These are phyloP conservation scores for Tragulus kanchil DNA, from an alignment of 2,113 vertebrate genomes.

Conservation along the genomic window DNA sequence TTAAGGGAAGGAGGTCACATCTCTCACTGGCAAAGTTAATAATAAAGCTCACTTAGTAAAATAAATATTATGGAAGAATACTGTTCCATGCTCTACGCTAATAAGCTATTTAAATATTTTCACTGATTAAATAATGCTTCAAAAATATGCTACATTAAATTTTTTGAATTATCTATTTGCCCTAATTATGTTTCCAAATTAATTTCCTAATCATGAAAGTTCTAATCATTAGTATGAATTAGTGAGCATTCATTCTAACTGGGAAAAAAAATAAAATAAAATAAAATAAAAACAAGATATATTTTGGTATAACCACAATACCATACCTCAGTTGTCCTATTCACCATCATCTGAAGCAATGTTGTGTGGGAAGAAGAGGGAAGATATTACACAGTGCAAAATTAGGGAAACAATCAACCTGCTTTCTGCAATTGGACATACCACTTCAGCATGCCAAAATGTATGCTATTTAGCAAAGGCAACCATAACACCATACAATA, in stretches of 20 bases:
- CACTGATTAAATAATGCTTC: neutral
- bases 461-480: constrained; percentile 55
- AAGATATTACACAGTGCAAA: constrained; percentile 86
- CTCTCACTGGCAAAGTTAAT: neutral
- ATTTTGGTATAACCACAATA: constrained; percentile 47
- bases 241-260: constrained; percentile 67
- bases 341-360: constrained; percentile 99
- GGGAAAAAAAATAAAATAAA: constrained; percentile 7
- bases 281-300: constrained; percentile 17
- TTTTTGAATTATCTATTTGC: constrained; percentile 8
- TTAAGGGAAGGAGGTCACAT: neutral
- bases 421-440: constrained; percentile 71
- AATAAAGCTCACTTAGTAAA: neutral
- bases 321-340: constrained; percentile 99
- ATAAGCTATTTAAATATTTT: neutral
- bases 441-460: constrained; percentile 75
- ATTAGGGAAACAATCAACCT: neutral
- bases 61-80: neutral
- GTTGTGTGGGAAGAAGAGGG: constrained; percentile 90
- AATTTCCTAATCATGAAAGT: constrained; percentile 23
- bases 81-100: neutral
- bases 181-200: constrained; percentile 6
- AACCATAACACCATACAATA: neutral
- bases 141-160: neutral
- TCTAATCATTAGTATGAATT: constrained; percentile 76